These are phyloP conservation scores for Xestia rhomboidea DNA, from an alignment of 2,888 invertebrate species.

Conservation along the genomic window DNA sequence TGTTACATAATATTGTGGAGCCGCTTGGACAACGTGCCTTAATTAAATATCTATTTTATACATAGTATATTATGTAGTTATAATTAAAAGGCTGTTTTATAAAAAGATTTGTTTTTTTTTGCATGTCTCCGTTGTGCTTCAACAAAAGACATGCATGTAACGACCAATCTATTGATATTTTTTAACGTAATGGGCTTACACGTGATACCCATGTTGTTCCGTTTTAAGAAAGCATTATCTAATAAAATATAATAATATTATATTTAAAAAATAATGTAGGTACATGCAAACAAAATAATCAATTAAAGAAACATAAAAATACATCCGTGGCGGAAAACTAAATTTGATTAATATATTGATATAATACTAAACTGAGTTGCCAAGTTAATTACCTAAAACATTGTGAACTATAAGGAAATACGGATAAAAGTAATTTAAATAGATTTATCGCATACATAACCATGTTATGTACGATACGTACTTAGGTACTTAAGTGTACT, in stretches of 20 bases:
- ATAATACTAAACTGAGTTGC: neutral
- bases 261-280: too few relatives aligned
- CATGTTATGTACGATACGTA: neutral
- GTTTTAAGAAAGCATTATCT: neutral
- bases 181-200: too few relatives aligned
- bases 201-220: neutral
- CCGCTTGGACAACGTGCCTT: conserved; percentile 29
- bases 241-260: neutral
- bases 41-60: neutral
- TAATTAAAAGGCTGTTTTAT: conserved; percentile 30
- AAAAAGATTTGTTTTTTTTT: conserved; percentile 14
- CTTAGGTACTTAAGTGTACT: neutral
- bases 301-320: neutral
- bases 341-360: neutral
- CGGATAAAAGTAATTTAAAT: neutral
- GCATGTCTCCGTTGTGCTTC: neutral
- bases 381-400: neutral
- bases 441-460: neutral
- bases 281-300: neutral
- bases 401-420: conserved; percentile 8
- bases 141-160: neutral
- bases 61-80: neutral
- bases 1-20: neutral
- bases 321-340: neutral
- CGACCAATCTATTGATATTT: neutral